Conservation (phyloP, 37 sponge, comb jelly and placozoan species). For the Geodia barretti region DNA sequence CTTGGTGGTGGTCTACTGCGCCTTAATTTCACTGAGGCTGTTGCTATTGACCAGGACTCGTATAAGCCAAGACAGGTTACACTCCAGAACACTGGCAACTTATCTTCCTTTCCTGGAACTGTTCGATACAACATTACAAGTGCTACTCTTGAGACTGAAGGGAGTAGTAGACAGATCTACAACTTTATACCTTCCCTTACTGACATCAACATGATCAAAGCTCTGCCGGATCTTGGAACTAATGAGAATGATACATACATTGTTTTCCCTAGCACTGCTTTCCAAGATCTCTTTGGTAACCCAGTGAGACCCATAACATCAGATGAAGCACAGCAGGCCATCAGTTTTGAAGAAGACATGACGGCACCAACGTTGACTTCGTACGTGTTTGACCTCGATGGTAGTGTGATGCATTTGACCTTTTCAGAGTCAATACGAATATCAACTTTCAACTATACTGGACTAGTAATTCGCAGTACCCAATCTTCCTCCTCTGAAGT, state of each 20-base stretch:
- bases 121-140: slow-evolving; percentile 36
- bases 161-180: slow-evolving; percentile 36
- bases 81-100: slow-evolving; percentile 66
- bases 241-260: slow-evolving; percentile 67
- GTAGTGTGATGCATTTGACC: slow-evolving; percentile 58
- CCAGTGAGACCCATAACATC: slow-evolving; percentile 52
- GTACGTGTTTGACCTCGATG: slow-evolving; percentile 74
- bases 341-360: slow-evolving; percentile 45
- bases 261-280: slow-evolving; percentile 45
- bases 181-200: slow-evolving; percentile 29
- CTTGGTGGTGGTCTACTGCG: slow-evolving; percentile 57
- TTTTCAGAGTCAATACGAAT: slow-evolving; percentile 85
- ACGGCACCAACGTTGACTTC: slow-evolving; percentile 51
- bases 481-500: neutral
- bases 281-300: slow-evolving; percentile 64
- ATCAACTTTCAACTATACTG: slow-evolving; percentile 41
- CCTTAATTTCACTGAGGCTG: slow-evolving; percentile 80
- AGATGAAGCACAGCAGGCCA: slow-evolving; percentile 65
- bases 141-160: slow-evolving; percentile 12
- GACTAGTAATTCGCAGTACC: slow-evolving; percentile 34
- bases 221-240: slow-evolving; percentile 65
- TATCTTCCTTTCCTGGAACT: slow-evolving; percentile 3
- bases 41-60: slow-evolving; percentile 65
- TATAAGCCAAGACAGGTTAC: slow-evolving; percentile 44
- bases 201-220: slow-evolving; percentile 86